A percentile compares a stretch with the other conserved stretches of the same genome.
Conservation (phyloP, 2,113 vertebrate genomes). For the Salvelinus alpinus region DNA sequence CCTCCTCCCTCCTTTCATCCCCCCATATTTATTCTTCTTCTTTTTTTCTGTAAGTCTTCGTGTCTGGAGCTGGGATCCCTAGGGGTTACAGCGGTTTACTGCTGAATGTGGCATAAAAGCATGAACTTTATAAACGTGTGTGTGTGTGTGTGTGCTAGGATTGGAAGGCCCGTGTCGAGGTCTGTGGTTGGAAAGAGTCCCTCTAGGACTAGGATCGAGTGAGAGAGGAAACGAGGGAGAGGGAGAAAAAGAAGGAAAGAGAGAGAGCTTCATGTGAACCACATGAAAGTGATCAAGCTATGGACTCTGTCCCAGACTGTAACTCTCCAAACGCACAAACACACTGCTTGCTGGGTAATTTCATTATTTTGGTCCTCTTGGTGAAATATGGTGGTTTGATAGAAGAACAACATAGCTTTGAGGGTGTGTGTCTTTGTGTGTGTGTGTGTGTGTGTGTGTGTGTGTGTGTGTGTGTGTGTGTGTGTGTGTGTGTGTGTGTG, state of each 20-base stretch:
- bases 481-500: neutral
- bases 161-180: neutral
- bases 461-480: neutral
- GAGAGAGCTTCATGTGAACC: slow-evolving; percentile 25
- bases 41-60: neutral
- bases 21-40: neutral
- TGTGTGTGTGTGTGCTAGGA: slow-evolving; percentile 49
- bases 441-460: neutral
- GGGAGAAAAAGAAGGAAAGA: slow-evolving; percentile 29
- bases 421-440: neutral
- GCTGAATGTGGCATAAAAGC: slow-evolving; percentile 41
- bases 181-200: slow-evolving; percentile 42
- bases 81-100: slow-evolving; percentile 22
- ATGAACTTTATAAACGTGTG: slow-evolving; percentile 30
- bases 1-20: neutral
- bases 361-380: slow-evolving; percentile 54
- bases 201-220: neutral
- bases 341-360: slow-evolving; percentile 45
- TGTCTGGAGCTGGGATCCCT: neutral
- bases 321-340: slow-evolving; percentile 16
- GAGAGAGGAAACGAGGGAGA: neutral
- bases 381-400: neutral
- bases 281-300: slow-evolving; percentile 71
- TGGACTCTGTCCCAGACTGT: slow-evolving; percentile 45
- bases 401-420: too few relatives aligned